These are phyloP conservation scores for Petrocephalus zakoni DNA, from an alignment of 2,113 vertebrate species.

Conservation along the genomic window DNA sequence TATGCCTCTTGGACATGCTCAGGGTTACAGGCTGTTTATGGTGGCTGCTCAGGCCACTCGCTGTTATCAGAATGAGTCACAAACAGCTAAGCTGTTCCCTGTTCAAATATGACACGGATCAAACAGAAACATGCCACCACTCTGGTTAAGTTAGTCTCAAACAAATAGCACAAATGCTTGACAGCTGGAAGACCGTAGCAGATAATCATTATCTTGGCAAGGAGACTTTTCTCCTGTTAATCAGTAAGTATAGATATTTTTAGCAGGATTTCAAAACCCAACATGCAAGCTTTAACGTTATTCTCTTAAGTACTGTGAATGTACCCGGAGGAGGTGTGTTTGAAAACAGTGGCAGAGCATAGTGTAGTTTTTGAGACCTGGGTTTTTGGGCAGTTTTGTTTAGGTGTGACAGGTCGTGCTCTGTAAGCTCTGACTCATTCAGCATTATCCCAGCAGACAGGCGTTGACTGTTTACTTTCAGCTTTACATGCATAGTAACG, in stretches of 20 bases:
- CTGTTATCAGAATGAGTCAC: not conserved
- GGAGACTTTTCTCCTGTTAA: not conserved
- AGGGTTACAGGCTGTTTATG: constrained; percentile 23
- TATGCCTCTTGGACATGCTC: constrained; percentile 28
- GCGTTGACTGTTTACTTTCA: not conserved
- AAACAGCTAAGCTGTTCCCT: not conserved
- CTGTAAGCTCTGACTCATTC: not conserved
- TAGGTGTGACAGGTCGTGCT: not conserved
- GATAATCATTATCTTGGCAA: not conserved
- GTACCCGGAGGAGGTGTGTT: not conserved
- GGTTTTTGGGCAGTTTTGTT: not conserved
- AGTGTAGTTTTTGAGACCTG: not conserved
- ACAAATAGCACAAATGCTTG: not conserved
- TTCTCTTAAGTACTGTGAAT: not conserved
- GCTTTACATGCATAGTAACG: not conserved
- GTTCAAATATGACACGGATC: not conserved
- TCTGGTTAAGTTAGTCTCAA: not conserved
- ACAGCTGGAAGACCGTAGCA: not conserved
- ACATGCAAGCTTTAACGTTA: not conserved
- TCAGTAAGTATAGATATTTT: not conserved
- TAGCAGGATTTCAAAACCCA: not conserved
- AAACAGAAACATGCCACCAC: not conserved
- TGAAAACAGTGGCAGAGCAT: not conserved
- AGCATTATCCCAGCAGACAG: not conserved
- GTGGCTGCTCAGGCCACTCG: not conserved